Percentiles rank a stretch among this genome's conserved stretches.
Conservation (phyloP, 2,113 vertebrate species). For the Gnathonemus echidnorhynchus region DNA sequence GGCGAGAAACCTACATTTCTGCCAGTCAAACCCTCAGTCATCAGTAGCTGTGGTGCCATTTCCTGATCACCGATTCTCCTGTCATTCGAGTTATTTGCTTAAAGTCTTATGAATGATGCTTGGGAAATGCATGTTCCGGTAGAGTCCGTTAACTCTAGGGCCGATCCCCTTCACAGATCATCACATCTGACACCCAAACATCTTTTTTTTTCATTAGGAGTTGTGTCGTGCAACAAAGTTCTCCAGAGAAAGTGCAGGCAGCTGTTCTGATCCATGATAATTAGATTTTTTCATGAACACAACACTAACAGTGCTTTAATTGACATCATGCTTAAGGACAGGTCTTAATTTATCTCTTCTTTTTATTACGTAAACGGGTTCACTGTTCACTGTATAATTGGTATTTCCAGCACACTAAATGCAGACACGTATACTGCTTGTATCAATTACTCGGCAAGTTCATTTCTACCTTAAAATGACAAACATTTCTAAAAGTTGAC, state of each 20-base stretch:
- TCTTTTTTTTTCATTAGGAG: slow-evolving; percentile 1
- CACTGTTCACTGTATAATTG: neutral
- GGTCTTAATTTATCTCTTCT: slow-evolving; percentile 45
- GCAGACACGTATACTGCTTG: neutral
- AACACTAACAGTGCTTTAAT: slow-evolving; percentile 48
- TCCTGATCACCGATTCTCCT: too few species aligned
- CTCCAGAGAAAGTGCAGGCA: slow-evolving; percentile 44
- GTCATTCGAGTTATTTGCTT: neutral
- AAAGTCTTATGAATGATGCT: neutral
- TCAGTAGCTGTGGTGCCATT: neutral
- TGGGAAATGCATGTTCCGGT: neutral
- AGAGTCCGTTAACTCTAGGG: neutral
- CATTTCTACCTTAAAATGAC: slow-evolving; percentile 5
- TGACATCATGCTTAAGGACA: slow-evolving; percentile 52
- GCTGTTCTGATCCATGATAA: slow-evolving; percentile 52
- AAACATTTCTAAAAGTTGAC: neutral
- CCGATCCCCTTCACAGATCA: neutral
- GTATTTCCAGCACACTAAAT: neutral
- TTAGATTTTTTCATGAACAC: slow-evolving; percentile 52
- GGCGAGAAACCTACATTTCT: neutral
- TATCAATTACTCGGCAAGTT: neutral
- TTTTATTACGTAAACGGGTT: slow-evolving; percentile 21
- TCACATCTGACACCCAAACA: neutral
- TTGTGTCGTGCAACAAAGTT: neutral
- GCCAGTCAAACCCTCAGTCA: neutral